phyloP scores from a whole-genome alignment of 2,113 vertebrate species.

The Rhagologus leucostigma region DNA sequence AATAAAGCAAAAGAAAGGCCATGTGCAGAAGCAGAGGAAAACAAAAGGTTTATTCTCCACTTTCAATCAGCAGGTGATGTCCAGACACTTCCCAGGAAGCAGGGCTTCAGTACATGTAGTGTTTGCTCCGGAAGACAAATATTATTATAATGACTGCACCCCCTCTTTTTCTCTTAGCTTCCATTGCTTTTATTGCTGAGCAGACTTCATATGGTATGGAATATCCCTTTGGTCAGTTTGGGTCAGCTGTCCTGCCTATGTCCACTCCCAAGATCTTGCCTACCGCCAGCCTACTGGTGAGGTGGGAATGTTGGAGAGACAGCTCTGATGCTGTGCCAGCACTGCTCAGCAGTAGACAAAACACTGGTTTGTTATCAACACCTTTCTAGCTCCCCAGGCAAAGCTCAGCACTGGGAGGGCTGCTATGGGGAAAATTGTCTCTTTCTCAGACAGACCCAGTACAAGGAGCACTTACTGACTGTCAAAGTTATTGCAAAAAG shows the following conservation, averaged over 20 bases:
- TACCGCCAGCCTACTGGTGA: background rate
- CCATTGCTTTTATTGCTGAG: background rate
- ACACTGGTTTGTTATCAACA: background rate
- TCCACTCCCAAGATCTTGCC: background rate
- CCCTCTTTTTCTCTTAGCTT: background rate
- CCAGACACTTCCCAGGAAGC: background rate
- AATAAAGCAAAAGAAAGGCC: background rate
- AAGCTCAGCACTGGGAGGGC: background rate
- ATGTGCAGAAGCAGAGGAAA: background rate
- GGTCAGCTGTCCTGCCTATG: background rate
- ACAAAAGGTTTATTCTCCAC: background rate
- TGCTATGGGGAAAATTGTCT: background rate
- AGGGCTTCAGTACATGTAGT: background rate
- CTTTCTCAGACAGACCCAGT: background rate
- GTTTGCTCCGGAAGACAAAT: background rate
- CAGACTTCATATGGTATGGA: background rate
- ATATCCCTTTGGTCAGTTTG: background rate
- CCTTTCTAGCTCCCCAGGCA: background rate
- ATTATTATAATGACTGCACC: rapidly evolving
- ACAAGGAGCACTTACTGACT: constrained; percentile 15
- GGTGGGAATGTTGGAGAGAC: background rate
- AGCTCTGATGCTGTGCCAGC: background rate
- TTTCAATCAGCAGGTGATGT: background rate
- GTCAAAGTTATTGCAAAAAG: background rate
- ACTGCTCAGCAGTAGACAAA: background rate